Percentiles rank a stretch among this genome's conserved stretches.
Evolutionary conservation across 2,888 invertebrate species (phyloP).

Genomic region (Chymomyza fuscimana): DNA sequence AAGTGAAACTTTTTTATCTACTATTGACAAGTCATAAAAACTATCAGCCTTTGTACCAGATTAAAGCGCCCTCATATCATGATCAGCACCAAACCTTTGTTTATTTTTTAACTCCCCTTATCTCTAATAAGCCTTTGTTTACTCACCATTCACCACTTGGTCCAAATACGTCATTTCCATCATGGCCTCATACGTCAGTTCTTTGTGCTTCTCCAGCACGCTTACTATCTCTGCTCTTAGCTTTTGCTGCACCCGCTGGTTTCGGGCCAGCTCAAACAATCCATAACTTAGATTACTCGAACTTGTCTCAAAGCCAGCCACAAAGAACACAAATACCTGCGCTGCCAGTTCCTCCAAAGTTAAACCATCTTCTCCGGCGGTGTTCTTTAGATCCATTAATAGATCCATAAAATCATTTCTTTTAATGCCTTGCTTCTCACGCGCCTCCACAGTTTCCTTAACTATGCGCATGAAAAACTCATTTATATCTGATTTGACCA

Average conservation of each 20-base stretch:
- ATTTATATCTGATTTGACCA: not conserved
- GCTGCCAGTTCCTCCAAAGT: slow-evolving; percentile 80
- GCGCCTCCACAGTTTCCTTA: slow-evolving; percentile 53
- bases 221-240: slow-evolving; percentile 79
- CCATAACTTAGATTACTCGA: slow-evolving; percentile 80
- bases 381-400: slow-evolving; percentile 60
- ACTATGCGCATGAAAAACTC: slow-evolving; percentile 61
- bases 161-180: slow-evolving; percentile 81
- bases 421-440: slow-evolving; percentile 57
- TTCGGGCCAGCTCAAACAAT: slow-evolving; percentile 80
- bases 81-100: not conserved
- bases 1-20: not conserved
- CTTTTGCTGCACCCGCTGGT: slow-evolving; percentile 79
- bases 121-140: not conserved
- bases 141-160: slow-evolving; percentile 79
- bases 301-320: slow-evolving; percentile 82
- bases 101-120: not conserved
- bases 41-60: not conserved
- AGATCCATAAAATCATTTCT: slow-evolving; percentile 71
- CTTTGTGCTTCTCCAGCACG: slow-evolving; percentile 76
- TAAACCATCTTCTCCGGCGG: slow-evolving; percentile 55
- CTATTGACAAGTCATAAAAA: not conserved
- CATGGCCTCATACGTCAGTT: slow-evolving; percentile 80
- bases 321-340: slow-evolving; percentile 82
- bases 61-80: not conserved